Percentiles rank a stretch among this genome's conserved stretches.
These are phyloP conservation scores for Coremacera marginata DNA, from an alignment of 2,888 invertebrate genomes.

Conservation along the genomic window DNA sequence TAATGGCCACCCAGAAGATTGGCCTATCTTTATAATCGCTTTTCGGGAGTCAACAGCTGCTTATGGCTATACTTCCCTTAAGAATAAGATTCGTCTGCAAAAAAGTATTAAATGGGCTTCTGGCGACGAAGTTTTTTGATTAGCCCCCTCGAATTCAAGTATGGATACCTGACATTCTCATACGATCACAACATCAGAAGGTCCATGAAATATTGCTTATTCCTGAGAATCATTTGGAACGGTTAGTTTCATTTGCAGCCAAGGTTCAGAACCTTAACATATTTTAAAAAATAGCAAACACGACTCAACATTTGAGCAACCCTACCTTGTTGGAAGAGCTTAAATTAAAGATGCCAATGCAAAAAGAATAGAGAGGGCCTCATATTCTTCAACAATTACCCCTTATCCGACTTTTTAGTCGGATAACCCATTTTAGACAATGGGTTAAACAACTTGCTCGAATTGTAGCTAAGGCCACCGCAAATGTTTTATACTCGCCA, in stretches of 20 bases:
- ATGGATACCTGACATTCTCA: no score
- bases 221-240: slow-evolving; percentile 28
- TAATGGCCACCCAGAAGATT: no score
- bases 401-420: slow-evolving; percentile 2
- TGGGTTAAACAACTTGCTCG: not conserved
- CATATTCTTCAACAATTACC: not conserved
- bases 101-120: no score
- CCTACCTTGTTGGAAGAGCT: slow-evolving; percentile 5
- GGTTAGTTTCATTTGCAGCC: not conserved
- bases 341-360: not conserved
- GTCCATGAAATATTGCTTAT: not conserved
- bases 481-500: not conserved
- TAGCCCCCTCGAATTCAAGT: no score
- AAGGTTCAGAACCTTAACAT: not conserved
- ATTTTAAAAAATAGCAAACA: slow-evolving; percentile 1
- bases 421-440: slow-evolving; percentile 1
- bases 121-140: no score
- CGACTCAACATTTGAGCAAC: not conserved
- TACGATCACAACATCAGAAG: not conserved
- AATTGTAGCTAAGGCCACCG: not conserved
- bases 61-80: no score
- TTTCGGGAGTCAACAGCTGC: no score
- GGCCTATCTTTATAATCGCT: no score
- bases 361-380: not conserved
- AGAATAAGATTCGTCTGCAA: no score